These are phyloP conservation scores for Cyrtorhinus lividipennis DNA, from an alignment of 1,140 invertebrate genomes.

Conservation along the genomic window DNA sequence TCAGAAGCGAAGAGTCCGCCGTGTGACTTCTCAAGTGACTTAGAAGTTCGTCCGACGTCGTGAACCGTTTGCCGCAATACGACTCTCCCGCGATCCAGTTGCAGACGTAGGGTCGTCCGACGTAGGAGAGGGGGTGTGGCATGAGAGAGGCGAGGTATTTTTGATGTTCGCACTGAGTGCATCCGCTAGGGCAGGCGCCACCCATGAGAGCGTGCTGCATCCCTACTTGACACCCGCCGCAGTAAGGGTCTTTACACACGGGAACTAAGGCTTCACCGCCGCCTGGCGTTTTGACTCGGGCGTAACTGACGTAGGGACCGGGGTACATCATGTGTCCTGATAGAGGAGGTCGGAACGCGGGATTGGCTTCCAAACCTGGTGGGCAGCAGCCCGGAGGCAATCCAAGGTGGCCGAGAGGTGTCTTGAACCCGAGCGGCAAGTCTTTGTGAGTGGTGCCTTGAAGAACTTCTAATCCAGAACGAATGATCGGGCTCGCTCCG, in stretches of 20 bases:
- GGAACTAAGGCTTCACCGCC: slow-evolving; percentile 80
- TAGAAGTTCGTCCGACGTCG: slow-evolving; percentile 82
- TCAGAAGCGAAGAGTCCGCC: slow-evolving; percentile 25
- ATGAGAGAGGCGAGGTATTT: slow-evolving; percentile 56
- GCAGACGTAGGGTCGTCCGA: slow-evolving; percentile 70
- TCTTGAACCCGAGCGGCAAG: slow-evolving; percentile 41
- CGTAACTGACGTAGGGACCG: slow-evolving; percentile 69
- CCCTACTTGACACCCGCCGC: slow-evolving; percentile 82
- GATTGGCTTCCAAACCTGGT: slow-evolving; percentile 59
- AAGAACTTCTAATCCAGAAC: slow-evolving; percentile 72
- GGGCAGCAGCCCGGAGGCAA: slow-evolving; percentile 41
- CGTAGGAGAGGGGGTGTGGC: slow-evolving; percentile 41
- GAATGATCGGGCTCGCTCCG: slow-evolving; percentile 59
- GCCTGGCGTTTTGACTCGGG: slow-evolving; percentile 75
- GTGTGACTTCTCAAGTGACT: slow-evolving; percentile 91
- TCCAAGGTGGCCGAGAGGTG: slow-evolving; percentile 38
- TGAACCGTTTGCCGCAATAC: slow-evolving; percentile 89
- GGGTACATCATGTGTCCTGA: slow-evolving; percentile 55
- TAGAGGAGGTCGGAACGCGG: slow-evolving; percentile 56
- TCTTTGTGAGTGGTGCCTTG: slow-evolving; percentile 56
- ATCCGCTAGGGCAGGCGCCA: slow-evolving; percentile 70
- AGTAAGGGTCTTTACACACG: slow-evolving; percentile 91
- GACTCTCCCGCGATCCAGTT: slow-evolving; percentile 81
- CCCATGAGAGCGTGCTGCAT: slow-evolving; percentile 65
- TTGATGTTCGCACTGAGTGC: slow-evolving; percentile 90